Evolutionary conservation across 1,140 invertebrate genomes (phyloP), one percentile per base, ranked within the genome.

Genomic region (Zophobas atratus): DNA sequence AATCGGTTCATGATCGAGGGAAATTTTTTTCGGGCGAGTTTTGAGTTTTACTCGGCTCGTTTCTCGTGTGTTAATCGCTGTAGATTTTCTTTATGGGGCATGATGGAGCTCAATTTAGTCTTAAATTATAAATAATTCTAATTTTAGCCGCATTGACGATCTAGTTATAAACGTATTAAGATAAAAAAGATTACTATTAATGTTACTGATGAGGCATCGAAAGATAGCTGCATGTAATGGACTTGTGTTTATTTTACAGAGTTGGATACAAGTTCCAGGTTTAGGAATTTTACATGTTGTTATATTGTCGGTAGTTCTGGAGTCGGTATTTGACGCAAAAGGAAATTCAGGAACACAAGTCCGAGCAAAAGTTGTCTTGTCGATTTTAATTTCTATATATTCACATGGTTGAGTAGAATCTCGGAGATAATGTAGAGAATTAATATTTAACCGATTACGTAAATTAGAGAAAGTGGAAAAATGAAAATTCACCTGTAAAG

Each of bases 391-490:
- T 51, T 20, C 49, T n/a, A n/a, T 2, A 51, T n/a, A 51, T n/a
- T 51, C 49, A 20, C 49, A 51, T 20, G 2, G n/a, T 51, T 51
- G n/a, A 51, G 2, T 6, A 51, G 6, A 43, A 67, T 43, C n/a
- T 43, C 60, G 20, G 5, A 67, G 43, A 67, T 57, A 20, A 51
- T 20, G 20, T 20, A 6, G 49, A 2, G 6, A 51, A 51, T 51
- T 51, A 2, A 4, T 5, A 51, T 6, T 51, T 51, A 2, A 51
- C n/a, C 43, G 43, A 53, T 60, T 60, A 34, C 56, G 35, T 60
- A 60, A 60, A 60, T 60, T 67, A 67, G 60, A 67, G 60, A 67
- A 67, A 46, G 60, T 67, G 39, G 38, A 33, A 67, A 48, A 43
- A 48, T 41, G 8, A 67, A 57, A 57, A 34, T 57, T 57, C 8